Percentiles rank a stretch among this genome's conserved stretches.
These are phyloP conservation scores for Microctonus aethiopoides DNA, from an alignment of 2,888 invertebrate species.

Conservation along the genomic window DNA sequence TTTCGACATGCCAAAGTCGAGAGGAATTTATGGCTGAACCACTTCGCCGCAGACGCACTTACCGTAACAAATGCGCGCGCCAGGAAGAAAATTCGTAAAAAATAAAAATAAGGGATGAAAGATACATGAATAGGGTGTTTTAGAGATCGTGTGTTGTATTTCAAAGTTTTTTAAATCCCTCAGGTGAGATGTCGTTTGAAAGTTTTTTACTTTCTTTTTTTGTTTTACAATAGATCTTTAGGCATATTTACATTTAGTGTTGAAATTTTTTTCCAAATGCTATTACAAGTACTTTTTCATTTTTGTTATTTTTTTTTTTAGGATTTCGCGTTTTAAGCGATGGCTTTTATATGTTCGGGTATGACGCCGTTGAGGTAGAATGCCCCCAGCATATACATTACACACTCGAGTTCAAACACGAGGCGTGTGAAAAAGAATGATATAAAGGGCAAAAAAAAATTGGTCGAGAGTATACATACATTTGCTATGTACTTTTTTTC, in stretches of 20 bases:
- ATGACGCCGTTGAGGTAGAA: neutral
- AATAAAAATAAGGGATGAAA: neutral
- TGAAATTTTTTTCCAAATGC: neutral
- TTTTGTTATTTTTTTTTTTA: slow-evolving; percentile 6
- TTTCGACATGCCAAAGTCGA: slow-evolving; percentile 12
- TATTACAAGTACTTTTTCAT: slow-evolving; percentile 2
- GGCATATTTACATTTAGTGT: slow-evolving; percentile 8
- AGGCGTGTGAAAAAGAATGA: neutral
- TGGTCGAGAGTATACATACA: neutral
- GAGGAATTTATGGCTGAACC: slow-evolving; percentile 32
- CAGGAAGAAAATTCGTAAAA: slow-evolving; percentile 14
- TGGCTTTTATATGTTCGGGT: slow-evolving; percentile 12
- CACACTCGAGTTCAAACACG: slow-evolving; percentile 6
- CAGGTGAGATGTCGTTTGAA: slow-evolving; percentile 10
- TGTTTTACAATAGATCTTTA: slow-evolving; percentile 3
- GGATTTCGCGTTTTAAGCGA: slow-evolving; percentile 6
- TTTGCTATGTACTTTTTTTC: neutral
- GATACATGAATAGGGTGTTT: slow-evolving; percentile 15
- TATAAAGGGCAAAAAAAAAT: neutral
- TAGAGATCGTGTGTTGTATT: slow-evolving; percentile 6
- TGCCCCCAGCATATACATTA: slow-evolving; percentile 22
- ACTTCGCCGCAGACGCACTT: slow-evolving; percentile 45
- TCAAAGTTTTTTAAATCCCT: slow-evolving; percentile 13
- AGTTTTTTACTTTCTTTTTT: neutral
- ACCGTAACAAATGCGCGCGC: slow-evolving; percentile 39